A percentile compares a stretch with the other conserved stretches of the same genome.
phyloP scores from a whole-genome alignment of 1,140 invertebrate genomes.

The Papilio polyxenes region DNA sequence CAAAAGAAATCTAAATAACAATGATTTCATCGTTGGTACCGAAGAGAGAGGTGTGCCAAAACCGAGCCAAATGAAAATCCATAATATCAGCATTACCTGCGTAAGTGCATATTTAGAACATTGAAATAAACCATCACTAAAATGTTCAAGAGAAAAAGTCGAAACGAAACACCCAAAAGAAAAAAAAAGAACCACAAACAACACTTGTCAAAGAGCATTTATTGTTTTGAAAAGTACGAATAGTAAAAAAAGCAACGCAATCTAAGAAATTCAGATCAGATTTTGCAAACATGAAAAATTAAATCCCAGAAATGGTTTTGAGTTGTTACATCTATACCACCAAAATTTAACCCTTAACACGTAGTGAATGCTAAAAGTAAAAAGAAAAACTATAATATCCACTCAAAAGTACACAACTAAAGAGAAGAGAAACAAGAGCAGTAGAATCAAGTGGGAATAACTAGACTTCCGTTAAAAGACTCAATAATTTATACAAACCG shows the following conservation, averaged over 20 bases:
- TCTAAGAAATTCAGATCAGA: background rate
- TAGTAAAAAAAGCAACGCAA: background rate
- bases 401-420: background rate
- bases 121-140: background rate
- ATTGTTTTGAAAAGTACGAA: background rate
- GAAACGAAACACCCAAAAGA: background rate
- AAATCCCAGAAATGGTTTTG: background rate
- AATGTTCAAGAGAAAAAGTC: background rate
- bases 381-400: background rate
- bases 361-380: background rate
- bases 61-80: background rate
- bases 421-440: background rate
- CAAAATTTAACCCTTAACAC: background rate
- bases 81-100: background rate
- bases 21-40: background rate
- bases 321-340: background rate
- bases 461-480: background rate
- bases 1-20: background rate
- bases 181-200: background rate
- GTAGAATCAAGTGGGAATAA: background rate
- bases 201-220: background rate
- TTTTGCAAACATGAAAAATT: background rate
- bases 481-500: background rate
- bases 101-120: background rate
- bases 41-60: background rate